Percentiles rank a stretch among this genome's conserved stretches.
These are phyloP conservation scores for Bimastos eiseni DNA, from an alignment of 2,888 invertebrate genomes.

Conservation along the genomic window DNA sequence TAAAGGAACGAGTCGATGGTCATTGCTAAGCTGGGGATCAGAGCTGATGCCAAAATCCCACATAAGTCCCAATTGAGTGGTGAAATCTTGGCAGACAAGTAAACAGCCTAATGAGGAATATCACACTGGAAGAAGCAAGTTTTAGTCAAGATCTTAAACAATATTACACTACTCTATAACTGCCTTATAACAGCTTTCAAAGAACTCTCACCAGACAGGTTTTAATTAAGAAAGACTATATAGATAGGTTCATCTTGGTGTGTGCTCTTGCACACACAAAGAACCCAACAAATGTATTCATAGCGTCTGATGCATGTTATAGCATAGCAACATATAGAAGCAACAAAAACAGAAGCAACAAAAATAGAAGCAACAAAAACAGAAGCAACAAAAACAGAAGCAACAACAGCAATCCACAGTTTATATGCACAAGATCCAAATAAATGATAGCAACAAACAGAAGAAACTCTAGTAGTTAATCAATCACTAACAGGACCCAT, in stretches of 20 bases:
- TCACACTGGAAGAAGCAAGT: neutral
- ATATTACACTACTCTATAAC: neutral
- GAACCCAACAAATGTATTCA: neutral
- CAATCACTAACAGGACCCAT: neutral
- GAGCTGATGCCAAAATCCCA: neutral
- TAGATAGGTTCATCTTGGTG: neutral
- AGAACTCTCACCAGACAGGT: neutral
- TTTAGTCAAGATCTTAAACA: neutral
- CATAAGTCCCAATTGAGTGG: neutral
- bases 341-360: neutral
- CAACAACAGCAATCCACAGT: neutral
- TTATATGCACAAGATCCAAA: neutral
- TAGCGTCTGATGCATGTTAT: neutral
- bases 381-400: too few species aligned
- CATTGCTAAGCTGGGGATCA: neutral
- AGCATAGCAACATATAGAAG: neutral
- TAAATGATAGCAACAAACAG: too few species aligned
- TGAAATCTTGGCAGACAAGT: neutral
- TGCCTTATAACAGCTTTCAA: neutral
- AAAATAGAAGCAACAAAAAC: neutral
- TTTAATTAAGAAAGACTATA: neutral
- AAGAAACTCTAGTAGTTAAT: neutral
- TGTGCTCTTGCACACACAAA: neutral
- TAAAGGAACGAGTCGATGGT: neutral
- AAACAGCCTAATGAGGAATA: neutral